Conservation (phyloP, 2,888 invertebrate species). For the Diarsia brunnea region DNA sequence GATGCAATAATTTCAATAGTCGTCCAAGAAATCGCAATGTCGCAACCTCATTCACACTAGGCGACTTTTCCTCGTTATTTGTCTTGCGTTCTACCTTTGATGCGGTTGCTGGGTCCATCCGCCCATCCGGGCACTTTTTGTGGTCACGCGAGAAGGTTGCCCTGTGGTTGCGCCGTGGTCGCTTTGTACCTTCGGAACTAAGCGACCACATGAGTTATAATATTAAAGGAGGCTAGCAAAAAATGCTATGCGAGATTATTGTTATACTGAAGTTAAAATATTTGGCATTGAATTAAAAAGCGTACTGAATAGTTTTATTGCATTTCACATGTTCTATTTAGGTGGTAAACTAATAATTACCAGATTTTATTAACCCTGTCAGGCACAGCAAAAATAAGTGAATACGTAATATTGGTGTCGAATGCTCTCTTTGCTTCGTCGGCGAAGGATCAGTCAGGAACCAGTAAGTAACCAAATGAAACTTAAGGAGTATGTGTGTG, state of each 20-base stretch:
- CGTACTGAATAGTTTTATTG: too few species aligned
- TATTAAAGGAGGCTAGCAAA: conserved; percentile 15
- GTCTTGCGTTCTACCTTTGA: conserved; percentile 37
- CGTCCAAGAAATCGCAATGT: conserved; percentile 16
- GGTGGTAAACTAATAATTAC: too few species aligned
- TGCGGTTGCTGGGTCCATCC: conserved; percentile 20
- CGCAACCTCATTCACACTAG: not conserved
- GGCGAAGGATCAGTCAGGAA: not conserved
- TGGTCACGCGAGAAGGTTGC: conserved; percentile 29
- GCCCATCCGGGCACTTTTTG: conserved; percentile 34
- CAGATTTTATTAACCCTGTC: too few species aligned
- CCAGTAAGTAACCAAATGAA: not conserved
- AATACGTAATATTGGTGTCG: not conserved
- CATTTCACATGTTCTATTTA: too few species aligned
- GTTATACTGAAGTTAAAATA: not conserved
- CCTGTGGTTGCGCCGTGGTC: conserved; percentile 39
- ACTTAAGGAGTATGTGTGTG: not conserved
- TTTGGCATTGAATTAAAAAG: too few species aligned
- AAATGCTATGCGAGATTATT: not conserved
- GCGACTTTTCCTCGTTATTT: conserved; percentile 8
- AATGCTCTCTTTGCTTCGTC: not conserved
- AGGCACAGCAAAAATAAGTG: too few species aligned
- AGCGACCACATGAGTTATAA: conserved; percentile 19
- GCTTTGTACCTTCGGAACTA: conserved; percentile 39
- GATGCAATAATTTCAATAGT: not conserved